Base-by-base conservation (phyloP, 2,888 invertebrate genomes). In the Coecobrya sp. region DNA sequence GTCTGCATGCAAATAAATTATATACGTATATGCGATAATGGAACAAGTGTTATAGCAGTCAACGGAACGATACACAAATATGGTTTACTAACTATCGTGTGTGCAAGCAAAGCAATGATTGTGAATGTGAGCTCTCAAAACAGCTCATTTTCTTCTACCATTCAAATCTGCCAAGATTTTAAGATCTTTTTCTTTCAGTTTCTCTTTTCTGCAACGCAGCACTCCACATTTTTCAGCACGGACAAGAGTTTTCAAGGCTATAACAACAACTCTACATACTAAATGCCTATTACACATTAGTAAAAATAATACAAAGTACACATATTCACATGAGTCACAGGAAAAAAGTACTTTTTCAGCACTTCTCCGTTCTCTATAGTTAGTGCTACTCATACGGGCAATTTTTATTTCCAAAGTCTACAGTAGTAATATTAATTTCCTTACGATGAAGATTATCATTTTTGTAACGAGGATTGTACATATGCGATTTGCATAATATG, bases 141-240 rank as follows among this genome's bases (percentile, higher is more conserved):
- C 30, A 16, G 16, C 68, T 36, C 68, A 68, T 36, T 68, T 16
- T 36, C n/a, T 16, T 0, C 68, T 16, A n/a, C n/a, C 16, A 36
- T 68, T 36, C 36, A 68, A 22, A 45, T 45, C 45, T 73, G 45
- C 73, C 42, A 73, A 73, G 45, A 73, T 73, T 73, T 73, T 22
- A 4, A 11, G 65, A n/a, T 11, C 5, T 65, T 11, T 13, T 19
- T 27, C 27, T 65, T 45, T 19, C 10, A 19, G 8, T 16, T 16
- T 25, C 16, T 49, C 10, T 11, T 49, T 25, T 76, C 19, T 22
- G n/a, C 45, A 49, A 25, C 76, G 76, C 42, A 8, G 68, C 27
- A 65, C 27, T 27, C 65, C 0, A 65, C 65, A 68, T 65, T 70
- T 70, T 16, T 52, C 49, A 52, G 45, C n/a, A 73, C 36, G 36